phyloP scores from a whole-genome alignment of 2,797 vertebrate genomes.

The Phalloptychus januarius region DNA sequence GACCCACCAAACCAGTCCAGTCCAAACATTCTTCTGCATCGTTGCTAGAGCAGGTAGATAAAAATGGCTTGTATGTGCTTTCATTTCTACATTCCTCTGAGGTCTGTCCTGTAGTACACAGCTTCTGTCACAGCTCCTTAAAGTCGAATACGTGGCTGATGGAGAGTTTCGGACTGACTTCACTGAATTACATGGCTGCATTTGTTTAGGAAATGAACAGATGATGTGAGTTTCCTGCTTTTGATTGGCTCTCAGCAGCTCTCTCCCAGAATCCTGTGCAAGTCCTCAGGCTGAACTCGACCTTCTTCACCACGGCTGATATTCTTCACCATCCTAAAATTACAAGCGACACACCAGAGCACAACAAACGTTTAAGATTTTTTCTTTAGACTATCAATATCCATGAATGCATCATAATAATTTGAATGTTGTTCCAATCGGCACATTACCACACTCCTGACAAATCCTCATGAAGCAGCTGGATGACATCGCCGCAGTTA shows the following conservation, averaged over 20 bases:
- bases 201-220: constrained; percentile 28
- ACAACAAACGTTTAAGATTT: not conserved
- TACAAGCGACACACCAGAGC: not conserved
- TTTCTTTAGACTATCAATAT: not conserved
- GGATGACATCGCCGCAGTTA: constrained; percentile 88
- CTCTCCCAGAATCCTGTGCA: constrained; percentile 87
- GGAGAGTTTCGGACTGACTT: constrained; percentile 52
- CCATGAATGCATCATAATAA: not conserved
- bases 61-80: constrained; percentile 43
- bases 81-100: constrained; percentile 35
- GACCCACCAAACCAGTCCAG: not conserved
- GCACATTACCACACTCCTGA: constrained; percentile 85
- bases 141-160: constrained; percentile 25
- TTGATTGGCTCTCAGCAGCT: constrained; percentile 65
- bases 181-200: constrained; percentile 2
- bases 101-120: constrained; percentile 31
- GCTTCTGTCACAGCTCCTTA: constrained; percentile 27
- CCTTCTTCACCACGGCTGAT: constrained; percentile 89
- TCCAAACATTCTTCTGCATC: constrained; percentile 24
- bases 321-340: constrained; percentile 88
- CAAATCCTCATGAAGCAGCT: constrained; percentile 84
- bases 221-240: constrained; percentile 24
- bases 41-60: constrained; percentile 23
- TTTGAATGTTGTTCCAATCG: not conserved
- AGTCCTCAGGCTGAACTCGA: constrained; percentile 83